Evolutionary conservation across 1,140 invertebrate genomes (phyloP), one percentile per base, ranked within the genome.

Genomic region (Listronotus oregonensis): DNA sequence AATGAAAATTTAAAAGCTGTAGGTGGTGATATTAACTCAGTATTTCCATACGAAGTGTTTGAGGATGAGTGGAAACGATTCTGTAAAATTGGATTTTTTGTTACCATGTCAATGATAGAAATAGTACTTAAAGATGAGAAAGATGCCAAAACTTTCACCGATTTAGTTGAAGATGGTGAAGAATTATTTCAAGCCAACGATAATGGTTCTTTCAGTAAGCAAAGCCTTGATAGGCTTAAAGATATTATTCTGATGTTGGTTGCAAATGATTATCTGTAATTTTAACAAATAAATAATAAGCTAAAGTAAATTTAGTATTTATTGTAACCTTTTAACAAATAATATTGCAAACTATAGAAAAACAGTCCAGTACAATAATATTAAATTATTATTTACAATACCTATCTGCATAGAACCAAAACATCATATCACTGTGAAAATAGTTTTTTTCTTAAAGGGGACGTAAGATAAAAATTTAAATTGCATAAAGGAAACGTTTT

Each of bases 11-110:
- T 61, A 1, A 14, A 37, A 11, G 10, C 10, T 51, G 17, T 51
- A 9, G 47, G 47, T 8, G n/a, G 31, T 18, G 15, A 51, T 10
- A 39, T 51, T 1, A 50, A 39, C 5, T 31, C 21, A n/a, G 14
- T 61, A 51, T 61, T 61, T 39, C 58, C 58, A 39, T 51, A 18
- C 11, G 32, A 50, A n/a, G 3, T 40, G 4, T 61, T 61, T 10
- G 18, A 39, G 18, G 18, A 50, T 10, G 27, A 61, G 12, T 61
- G 58, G n/a, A 37, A 27, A 8, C 9, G 8, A 42, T 40, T 40
- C 51, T 15, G 21, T 0, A 40, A 39, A 61, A 6, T 51, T 1
- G 15, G 12, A 10, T 21, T 61, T 15, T 8, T 50, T 21, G n/a
- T 39, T 17, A 15, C 47, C n/a, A 10, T 61, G 11, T 10, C 5